phyloP scores from a whole-genome alignment of 2,888 invertebrate species.

The Cataglyphis albicans region DNA sequence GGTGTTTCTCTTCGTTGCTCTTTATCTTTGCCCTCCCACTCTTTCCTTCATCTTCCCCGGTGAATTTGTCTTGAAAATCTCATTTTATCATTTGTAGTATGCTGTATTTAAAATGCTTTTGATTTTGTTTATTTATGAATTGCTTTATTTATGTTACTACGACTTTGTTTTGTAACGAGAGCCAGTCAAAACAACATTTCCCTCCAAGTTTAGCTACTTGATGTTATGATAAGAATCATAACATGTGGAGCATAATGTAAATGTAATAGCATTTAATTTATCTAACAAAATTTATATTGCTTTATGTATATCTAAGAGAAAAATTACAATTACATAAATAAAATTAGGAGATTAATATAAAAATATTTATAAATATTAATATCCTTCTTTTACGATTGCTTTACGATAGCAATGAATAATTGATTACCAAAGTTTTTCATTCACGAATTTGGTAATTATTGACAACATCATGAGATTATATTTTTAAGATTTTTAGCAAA shows the following conservation, averaged over 20 bases:
- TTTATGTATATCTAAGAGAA: neutral
- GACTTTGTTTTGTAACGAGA: neutral
- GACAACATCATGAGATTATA: neutral
- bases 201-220: neutral
- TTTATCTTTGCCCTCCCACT: neutral
- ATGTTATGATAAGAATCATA: neutral
- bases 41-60: conserved; percentile 14
- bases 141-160: neutral
- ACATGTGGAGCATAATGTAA: neutral
- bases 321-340: neutral
- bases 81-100: conserved; percentile 13
- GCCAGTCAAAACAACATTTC: neutral
- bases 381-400: neutral
- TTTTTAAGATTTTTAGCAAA: neutral
- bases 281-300: neutral
- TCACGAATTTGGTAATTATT: neutral
- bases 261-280: neutral
- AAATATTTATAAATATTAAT: too few relatives aligned
- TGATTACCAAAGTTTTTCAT: neutral
- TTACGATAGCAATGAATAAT: neutral
- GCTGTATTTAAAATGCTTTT: neutral
- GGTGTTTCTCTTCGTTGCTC: conserved; percentile 40
- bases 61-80: conserved; percentile 35
- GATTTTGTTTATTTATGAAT: conserved; percentile 36
- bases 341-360: neutral